Base-by-base conservation (phyloP, 2,113 vertebrate genomes). In the Ariopsis seemanni region DNA sequence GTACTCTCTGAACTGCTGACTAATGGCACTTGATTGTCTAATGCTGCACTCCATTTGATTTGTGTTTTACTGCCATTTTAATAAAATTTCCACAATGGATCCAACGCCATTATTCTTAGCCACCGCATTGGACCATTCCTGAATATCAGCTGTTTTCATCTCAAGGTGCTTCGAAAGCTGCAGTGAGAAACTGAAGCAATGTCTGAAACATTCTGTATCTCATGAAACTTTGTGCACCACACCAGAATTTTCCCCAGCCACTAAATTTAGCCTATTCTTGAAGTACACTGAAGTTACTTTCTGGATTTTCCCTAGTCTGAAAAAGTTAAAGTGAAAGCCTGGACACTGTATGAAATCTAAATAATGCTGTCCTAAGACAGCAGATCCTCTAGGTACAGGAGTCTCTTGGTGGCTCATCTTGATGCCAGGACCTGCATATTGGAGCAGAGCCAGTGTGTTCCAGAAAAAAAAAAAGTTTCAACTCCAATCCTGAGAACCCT, bases 31-130 rank as follows among this genome's bases (percentile, higher is more conserved):
- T 20, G 52, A 27, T 27, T 60, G 78, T 86, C 78, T 69, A 52
- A 67, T 67, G 62, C 62, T 60, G 55, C 86, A 75, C 80, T 75
- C 42, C 79, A 52, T 87, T 30, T 62, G 53, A 87, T 87, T 87
- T 72, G 65, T 72, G 65, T 50, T 82, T 87, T 60, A 58, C 65
- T 87, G 86, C 79, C 57, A 72, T 53, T 62, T 83, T 75, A 87
- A 74, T 60, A 82, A 75, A 80, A 57, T 83, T 60, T 74, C 48
- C 27, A 79, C 74, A 80, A 80, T 17, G 2, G 48, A 80, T 10
- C 34, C 80, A 83, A 17, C 53, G 5, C 18, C 65, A 34, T n/a
- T 12, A 60, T 42, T 82, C 65, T 82, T 67, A 67, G 27, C 7
- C 30, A 8, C 4, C 0, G 25, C 52, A 42, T 57, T 55, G 63